Conservation (phyloP, 2,113 vertebrate species). For the Oxygymnocypris stewartii region DNA sequence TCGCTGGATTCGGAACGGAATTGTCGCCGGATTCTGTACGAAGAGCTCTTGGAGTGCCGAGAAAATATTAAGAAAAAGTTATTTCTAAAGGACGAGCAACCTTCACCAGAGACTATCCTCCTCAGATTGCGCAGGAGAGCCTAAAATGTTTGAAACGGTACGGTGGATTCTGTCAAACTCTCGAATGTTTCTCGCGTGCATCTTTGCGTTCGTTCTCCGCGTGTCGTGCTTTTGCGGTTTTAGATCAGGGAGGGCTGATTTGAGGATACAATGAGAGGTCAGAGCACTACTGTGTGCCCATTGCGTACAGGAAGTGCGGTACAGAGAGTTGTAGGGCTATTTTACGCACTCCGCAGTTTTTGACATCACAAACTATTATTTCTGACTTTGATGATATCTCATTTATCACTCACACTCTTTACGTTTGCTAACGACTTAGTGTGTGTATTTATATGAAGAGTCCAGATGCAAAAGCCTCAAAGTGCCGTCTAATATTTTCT, state of each 20-base stretch:
- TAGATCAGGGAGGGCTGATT: constrained; percentile 25
- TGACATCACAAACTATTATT: not conserved
- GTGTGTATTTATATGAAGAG: not conserved
- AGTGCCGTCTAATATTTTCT: not conserved
- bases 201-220: not conserved
- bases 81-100: constrained; percentile 42
- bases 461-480: not conserved
- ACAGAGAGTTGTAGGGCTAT: constrained; percentile 22
- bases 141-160: constrained; percentile 82
- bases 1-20: constrained; percentile 22
- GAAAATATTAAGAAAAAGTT: constrained; percentile 38
- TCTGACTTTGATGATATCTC: not conserved
- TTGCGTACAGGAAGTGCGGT: constrained; percentile 37
- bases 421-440: not conserved
- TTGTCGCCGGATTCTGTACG: not conserved
- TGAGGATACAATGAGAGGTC: constrained; percentile 19
- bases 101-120: constrained; percentile 60
- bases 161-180: constrained; percentile 48
- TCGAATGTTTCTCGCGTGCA: not conserved
- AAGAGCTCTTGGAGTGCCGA: constrained; percentile 21
- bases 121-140: constrained; percentile 71
- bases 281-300: constrained; percentile 8
- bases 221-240: constrained; percentile 21
- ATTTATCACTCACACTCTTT: not conserved
- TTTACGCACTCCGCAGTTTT: constrained; percentile 37